phyloP scores from a whole-genome alignment of 2,113 vertebrate species.

The Phaethornis superciliosus region DNA sequence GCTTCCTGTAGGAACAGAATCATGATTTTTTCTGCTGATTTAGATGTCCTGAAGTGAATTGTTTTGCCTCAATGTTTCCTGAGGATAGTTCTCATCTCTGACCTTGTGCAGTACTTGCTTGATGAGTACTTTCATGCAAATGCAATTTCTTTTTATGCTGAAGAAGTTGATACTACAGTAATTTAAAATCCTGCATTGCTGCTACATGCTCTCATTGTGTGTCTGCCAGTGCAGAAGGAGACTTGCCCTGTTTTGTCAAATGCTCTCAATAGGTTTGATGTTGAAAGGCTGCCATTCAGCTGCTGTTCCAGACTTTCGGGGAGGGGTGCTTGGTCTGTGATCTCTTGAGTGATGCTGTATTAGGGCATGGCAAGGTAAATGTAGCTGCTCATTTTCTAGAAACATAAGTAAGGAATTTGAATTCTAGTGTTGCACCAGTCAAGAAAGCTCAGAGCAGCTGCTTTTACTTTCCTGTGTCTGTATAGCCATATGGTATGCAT shows the following conservation, averaged over 20 bases:
- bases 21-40: neutral
- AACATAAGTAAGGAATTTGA: constrained; percentile 11
- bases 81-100: constrained; percentile 12
- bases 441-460: constrained; percentile 14
- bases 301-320: neutral
- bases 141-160: constrained; percentile 42
- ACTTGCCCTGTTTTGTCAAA: constrained; percentile 31
- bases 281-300: neutral
- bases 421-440: neutral
- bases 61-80: neutral
- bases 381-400: neutral
- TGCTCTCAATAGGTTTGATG: neutral
- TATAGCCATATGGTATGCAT: neutral
- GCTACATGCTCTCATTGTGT: neutral
- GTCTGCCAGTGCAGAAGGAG: constrained; percentile 29
- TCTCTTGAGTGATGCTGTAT: neutral
- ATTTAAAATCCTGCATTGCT: constrained; percentile 25
- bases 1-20: neutral
- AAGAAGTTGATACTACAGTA: constrained; percentile 43
- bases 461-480: neutral
- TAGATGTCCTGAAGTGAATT: neutral
- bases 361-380: constrained; percentile 22
- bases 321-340: neutral
- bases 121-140: constrained; percentile 33
- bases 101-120: neutral